Evolutionary conservation across 2,888 invertebrate species (phyloP).

Genomic region (Petrophora chlorosata): DNA sequence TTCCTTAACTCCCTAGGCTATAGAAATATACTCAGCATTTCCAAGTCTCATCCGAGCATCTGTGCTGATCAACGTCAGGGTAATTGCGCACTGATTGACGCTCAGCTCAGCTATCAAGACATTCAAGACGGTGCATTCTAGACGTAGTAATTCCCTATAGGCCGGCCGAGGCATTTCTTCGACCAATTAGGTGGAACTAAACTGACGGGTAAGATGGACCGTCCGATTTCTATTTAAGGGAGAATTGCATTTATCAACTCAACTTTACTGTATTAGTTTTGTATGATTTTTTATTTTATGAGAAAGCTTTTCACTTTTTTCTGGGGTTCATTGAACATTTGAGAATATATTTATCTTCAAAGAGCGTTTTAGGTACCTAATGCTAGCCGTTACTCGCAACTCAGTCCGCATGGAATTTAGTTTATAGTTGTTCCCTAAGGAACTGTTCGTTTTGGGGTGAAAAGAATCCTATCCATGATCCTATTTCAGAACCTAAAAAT

Average conservation of each 20-base stretch:
- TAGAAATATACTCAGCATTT: slow-evolving; percentile 7
- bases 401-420: too few species aligned
- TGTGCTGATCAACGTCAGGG: slow-evolving; percentile 2
- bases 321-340: not conserved
- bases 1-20: not conserved
- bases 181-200: slow-evolving; percentile 9
- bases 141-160: slow-evolving; percentile 6
- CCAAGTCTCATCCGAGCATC: slow-evolving; percentile 1
- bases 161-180: slow-evolving; percentile 5
- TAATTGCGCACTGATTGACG: slow-evolving; percentile 13
- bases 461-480: too few species aligned
- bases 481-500: too few species aligned
- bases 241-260: not conserved
- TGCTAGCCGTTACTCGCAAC: too few species aligned
- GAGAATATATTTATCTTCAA: too few species aligned
- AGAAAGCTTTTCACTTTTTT: not conserved
- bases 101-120: slow-evolving; percentile 8
- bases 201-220: slow-evolving; percentile 3
- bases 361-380: too few species aligned
- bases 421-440: too few species aligned
- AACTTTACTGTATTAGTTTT: too few species aligned
- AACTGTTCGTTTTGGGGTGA: too few species aligned
- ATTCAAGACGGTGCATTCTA: slow-evolving; percentile 5
- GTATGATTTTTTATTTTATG: not conserved
- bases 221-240: slow-evolving; percentile 5